These are phyloP conservation scores for Platypus cylindrus DNA, from an alignment of 2,888 invertebrate genomes.

Conservation along the genomic window DNA sequence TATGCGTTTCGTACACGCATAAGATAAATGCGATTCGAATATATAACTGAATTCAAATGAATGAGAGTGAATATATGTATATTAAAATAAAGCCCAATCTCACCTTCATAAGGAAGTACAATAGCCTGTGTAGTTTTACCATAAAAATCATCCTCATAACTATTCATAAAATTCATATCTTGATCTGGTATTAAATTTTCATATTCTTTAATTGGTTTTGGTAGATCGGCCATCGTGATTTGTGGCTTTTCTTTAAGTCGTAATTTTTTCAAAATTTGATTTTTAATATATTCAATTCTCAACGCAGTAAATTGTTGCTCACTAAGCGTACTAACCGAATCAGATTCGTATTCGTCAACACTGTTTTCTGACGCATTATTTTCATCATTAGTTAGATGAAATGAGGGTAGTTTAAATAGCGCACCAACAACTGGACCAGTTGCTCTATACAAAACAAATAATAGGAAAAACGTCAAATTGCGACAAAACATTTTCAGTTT, in stretches of 20 bases:
- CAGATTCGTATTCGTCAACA: conserved; percentile 16
- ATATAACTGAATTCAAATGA: too few relatives aligned
- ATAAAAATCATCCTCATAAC: conserved; percentile 64
- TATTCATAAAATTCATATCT: conserved; percentile 40
- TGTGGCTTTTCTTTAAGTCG: conserved; percentile 63
- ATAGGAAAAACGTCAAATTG: conserved; percentile 19
- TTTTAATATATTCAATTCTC: conserved; percentile 69
- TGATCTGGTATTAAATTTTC: conserved; percentile 44
- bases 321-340: conserved; percentile 10
- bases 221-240: conserved; percentile 49
- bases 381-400: conserved; percentile 17
- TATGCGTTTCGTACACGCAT: too few relatives aligned
- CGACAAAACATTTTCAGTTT: conserved; percentile 10
- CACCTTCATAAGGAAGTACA: conserved; percentile 68
- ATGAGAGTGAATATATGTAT: too few relatives aligned
- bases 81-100: too few relatives aligned
- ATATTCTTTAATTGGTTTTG: conserved; percentile 64
- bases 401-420: conserved; percentile 18
- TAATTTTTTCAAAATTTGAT: conserved; percentile 71
- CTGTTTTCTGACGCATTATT: conserved; percentile 24
- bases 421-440: conserved; percentile 27
- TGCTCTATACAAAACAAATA: conserved; percentile 14
- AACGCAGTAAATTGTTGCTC: conserved; percentile 54
- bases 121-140: conserved; percentile 76
- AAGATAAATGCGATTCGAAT: too few relatives aligned